Evolutionary conservation across 1,140 invertebrate genomes (phyloP), one percentile per base, ranked within the genome.

Genomic region (Tetramorium parvispinum): DNA sequence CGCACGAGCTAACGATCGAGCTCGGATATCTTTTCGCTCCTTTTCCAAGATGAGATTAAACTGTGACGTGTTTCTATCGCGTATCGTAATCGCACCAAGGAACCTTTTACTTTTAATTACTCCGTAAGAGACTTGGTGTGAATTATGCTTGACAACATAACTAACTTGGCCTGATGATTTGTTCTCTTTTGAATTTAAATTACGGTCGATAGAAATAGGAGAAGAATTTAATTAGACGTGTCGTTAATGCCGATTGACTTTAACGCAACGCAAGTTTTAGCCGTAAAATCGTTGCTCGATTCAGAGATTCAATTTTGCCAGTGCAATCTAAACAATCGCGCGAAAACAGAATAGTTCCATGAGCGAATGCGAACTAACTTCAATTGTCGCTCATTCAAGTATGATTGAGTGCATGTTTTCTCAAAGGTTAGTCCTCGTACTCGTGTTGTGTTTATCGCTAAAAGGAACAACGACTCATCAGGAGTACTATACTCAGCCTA

Each of bases 391-490:
- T 40, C 55, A 63, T 78, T 78, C 76, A 65, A 21, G 16, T 78
- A 78, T 78, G 59, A 78, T 78, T 78, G 76, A 77, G 40, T 65
- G 27, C 59, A 51, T 7, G 43, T 78, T 78, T 78, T 78, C 76
- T 65, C 59, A 63, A 66, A 66, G 18, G 59, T 27, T 27, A 59
- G 27, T 79, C 18, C 43, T 66, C 61, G 73, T 43, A 57, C 53
- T 76, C 37, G 43, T 37, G 61, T 66, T 65, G 43, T 32, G 13
- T 24, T 46, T 51, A 53, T 68, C 63, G 77, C 11, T 53, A 27
- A 61, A 77, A 61, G 43, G 61, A 40, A 78, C 61, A 43, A 61
- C 40, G 27, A 61, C 61, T 78, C 76, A 78, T 65, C 59, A 46
- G 57, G 24, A 40, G n/a, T 16, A 59, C 73, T 76, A 21, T 75